Conservation (phyloP, 2,888 invertebrate genomes). For the Drosophila atripex region DNA sequence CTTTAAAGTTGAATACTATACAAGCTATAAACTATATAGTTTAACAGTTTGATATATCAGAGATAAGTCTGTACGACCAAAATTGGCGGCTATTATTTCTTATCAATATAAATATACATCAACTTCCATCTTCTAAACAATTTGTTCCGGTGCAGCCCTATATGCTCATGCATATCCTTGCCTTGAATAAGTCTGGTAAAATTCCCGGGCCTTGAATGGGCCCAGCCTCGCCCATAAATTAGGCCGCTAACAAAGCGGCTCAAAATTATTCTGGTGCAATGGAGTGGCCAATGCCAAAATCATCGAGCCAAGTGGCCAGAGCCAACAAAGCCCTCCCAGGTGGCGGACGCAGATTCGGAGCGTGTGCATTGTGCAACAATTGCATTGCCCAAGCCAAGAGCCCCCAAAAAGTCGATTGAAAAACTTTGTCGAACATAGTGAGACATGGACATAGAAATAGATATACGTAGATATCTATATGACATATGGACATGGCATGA, state of each 20-base stretch:
- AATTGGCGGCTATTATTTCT: too few relatives aligned
- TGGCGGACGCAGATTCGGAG: conserved; percentile 18
- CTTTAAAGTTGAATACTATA: too few relatives aligned
- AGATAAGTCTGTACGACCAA: too few relatives aligned
- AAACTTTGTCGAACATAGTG: conserved; percentile 28
- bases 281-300: conserved; percentile 56
- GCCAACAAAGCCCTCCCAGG: conserved; percentile 9
- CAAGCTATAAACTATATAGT: too few relatives aligned
- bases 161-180: conserved; percentile 56
- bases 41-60: too few relatives aligned
- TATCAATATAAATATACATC: too few relatives aligned
- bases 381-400: conserved; percentile 47
- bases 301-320: conserved; percentile 28
- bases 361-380: conserved; percentile 32
- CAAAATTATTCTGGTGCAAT: conserved; percentile 75
- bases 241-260: conserved; percentile 52
- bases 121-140: neutral
- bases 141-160: conserved; percentile 10
- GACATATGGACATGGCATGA: conserved; percentile 43
- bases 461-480: conserved; percentile 4
- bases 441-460: conserved; percentile 16
- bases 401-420: conserved; percentile 47
- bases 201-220: conserved; percentile 28
- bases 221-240: conserved; percentile 36
- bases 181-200: conserved; percentile 58